Evolutionary conservation across 2,113 vertebrate species (phyloP), one percentile per base, ranked within the genome.

Genomic region (Ariopsis seemanni): DNA sequence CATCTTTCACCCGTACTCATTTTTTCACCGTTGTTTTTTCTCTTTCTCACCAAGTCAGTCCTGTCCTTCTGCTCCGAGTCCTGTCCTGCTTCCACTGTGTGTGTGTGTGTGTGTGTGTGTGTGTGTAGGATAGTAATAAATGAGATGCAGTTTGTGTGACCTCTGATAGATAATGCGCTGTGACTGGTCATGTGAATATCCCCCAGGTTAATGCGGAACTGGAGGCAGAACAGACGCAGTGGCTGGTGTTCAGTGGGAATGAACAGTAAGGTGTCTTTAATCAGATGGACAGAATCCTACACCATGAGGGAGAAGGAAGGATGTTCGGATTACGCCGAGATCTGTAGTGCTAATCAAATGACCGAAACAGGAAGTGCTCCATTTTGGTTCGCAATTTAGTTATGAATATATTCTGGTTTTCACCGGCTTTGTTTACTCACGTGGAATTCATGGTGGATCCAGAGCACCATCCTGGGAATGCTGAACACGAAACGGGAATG

Each of bases 151-250:
- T 80, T 57, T 79, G 11, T 0, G 15, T 82, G 89, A 74, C 90
- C 83, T 91, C 82, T 88, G 88, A 9, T 71, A 89, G 87, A 89
- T 92, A 90, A 90, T 85, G 89, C 30, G 77, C 88, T 77, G 87
- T 86, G 89, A 91, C 89, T 55, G 85, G 69, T 84, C 67, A 2
- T 63, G 90, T 93, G 90, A 84, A 89, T 91, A 89, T 71, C 91
- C 85, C 55, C 81, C 30, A 18, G 72, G 71, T 67, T 84, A 83
- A 84, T 84, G 81, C 65, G 22, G 34, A 69, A 69, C 27, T 60
- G 74, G 20, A 18, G 12, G 27, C 15, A 63, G 71, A 8, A 48
- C 7, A 5, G 17, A 62, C 69, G 89, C 14, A 11, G n/a, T 15
- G 48, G 42, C 55, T 82, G 48, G 58, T 62, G 71, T 58, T 71